A percentile compares a stretch with the other conserved stretches of the same genome.
These are phyloP conservation scores for Esox masquinongy DNA, from an alignment of 2,797 vertebrate genomes.

Conservation along the genomic window DNA sequence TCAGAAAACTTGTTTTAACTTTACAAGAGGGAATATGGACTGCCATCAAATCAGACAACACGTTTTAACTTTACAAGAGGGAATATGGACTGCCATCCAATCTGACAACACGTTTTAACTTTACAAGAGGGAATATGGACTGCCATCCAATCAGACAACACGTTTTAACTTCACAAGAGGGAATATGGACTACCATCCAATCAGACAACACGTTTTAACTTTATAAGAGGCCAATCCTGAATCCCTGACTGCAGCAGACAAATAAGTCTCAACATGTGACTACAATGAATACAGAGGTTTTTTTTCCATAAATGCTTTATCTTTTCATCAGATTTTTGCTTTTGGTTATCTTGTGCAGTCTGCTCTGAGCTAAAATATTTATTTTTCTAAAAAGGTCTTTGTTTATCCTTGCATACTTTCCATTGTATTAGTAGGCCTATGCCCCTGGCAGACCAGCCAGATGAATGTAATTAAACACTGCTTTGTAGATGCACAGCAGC, in stretches of 20 bases:
- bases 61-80: too few species aligned
- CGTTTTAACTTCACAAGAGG: neutral
- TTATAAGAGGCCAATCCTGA: neutral
- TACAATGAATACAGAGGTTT: neutral
- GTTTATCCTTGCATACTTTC: conserved; percentile 8
- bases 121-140: too few species aligned
- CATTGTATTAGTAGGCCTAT: neutral
- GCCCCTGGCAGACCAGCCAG: neutral
- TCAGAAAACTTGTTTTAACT: too few species aligned
- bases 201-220: neutral
- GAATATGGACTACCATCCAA: neutral
- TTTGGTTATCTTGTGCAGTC: conserved; percentile 3
- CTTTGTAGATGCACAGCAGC: neutral
- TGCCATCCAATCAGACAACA: too few species aligned
- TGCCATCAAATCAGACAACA: too few species aligned
- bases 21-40: neutral
- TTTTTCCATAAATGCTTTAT: neutral
- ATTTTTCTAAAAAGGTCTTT: neutral
- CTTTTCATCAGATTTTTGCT: conserved; percentile 6
- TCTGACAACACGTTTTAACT: too few species aligned
- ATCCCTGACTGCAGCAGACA: neutral
- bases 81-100: too few species aligned
- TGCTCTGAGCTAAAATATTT: neutral
- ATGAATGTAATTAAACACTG: neutral
- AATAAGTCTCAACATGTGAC: neutral